Evolutionary conservation across 2,113 vertebrate species (phyloP).

Genomic region (Gobius niger): DNA sequence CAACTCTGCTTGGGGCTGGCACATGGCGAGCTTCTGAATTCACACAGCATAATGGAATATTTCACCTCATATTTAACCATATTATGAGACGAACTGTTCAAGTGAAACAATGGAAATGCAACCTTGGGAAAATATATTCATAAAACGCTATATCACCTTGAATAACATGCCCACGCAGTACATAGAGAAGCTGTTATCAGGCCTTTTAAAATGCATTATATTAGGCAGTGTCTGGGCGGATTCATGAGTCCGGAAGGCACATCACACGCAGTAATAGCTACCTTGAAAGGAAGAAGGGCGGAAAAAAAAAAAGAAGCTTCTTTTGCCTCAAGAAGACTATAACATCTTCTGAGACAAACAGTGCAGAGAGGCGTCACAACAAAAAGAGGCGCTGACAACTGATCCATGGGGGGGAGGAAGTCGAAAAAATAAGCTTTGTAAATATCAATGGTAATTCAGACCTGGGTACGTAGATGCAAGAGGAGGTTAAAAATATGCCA

Average conservation of each 20-base stretch:
- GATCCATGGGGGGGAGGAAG: neutral
- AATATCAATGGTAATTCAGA: neutral
- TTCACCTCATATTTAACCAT: too few relatives aligned
- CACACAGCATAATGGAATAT: too few relatives aligned
- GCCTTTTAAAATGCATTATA: neutral
- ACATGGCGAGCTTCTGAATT: too few relatives aligned
- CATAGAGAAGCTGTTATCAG: neutral
- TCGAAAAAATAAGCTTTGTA: constrained; percentile 8
- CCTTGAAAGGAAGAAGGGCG: constrained; percentile 8
- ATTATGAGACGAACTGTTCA: neutral
- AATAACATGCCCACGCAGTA: neutral
- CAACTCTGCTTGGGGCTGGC: too few relatives aligned
- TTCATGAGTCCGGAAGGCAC: constrained; percentile 10
- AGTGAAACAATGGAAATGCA: neutral
- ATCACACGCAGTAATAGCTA: constrained; percentile 1
- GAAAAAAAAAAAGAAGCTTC: constrained; percentile 12
- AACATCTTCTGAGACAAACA: constrained; percentile 5
- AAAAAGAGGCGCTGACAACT: neutral
- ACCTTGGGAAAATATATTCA: constrained; percentile 7
- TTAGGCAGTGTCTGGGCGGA: neutral
- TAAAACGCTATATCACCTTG: neutral
- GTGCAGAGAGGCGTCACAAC: neutral
- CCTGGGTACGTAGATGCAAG: too few relatives aligned
- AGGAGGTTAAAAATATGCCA: too few relatives aligned
- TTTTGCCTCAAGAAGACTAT: neutral